Base-by-base conservation (phyloP, 2,888 invertebrate species). In the Synergus itoensis region DNA sequence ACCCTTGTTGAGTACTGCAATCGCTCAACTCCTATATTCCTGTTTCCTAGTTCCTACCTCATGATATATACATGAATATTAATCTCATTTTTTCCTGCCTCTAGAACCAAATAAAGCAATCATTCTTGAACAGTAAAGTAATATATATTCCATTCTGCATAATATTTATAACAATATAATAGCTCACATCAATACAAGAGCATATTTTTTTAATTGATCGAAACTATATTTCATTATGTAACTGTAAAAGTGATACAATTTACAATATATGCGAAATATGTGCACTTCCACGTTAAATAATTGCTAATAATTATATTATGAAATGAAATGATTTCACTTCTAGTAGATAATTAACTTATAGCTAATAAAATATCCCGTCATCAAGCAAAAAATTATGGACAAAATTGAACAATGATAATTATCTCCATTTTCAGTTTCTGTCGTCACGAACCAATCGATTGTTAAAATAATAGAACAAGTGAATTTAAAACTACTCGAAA, bases 1-100 rank as follows among this genome's bases (percentile, higher is more conserved):
- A 53, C n/a, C 48, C n/a, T 73, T 40, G 53, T 57, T 73, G 48
- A 73, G 36, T 73, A n/a, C n/a, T 53, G 36, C 53, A 57, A 53
- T 73, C 36, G 36, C 53, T n/a, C 73, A 57, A 53, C 36, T 73
- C 14, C 67, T 36, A n/a, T 36, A n/a, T 73, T 57, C 48, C 73
- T 73, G 40, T 14, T 73, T 57, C 36, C 12, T 53, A 73, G 48
- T 53, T 73, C 40, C n/a, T 36, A 53, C 12, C 8, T 9, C 18
- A 18, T 57, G 11, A 43, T 43, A 40, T 65, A 7, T 45, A 18
- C 11, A 45, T 67, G 36, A 73, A 53, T 53, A 73, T 36, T 40
- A 53, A 48, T 53, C 4, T 18, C n/a, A 73, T 53, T 48, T 73
- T 40, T 36, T 11, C 16, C 12, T 16, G 16, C 3, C 5, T 36